phyloP scores from a whole-genome alignment of 2,797 vertebrate genomes.

The Sylvia borin region DNA sequence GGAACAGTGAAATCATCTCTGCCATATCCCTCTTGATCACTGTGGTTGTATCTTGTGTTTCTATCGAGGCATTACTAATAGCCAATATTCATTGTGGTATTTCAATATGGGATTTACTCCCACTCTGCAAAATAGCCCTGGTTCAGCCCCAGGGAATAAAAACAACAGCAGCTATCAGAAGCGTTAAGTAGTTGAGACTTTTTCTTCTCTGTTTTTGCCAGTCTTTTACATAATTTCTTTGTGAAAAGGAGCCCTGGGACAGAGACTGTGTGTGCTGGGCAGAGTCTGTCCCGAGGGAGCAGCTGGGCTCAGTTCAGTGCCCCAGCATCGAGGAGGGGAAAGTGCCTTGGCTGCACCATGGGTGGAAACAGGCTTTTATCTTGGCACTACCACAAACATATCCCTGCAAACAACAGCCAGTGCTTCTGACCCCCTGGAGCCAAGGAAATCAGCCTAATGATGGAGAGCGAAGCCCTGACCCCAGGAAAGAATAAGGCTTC shows the following conservation, averaged over 20 bases:
- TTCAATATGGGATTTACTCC: constrained; percentile 32
- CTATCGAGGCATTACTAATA: constrained; percentile 17
- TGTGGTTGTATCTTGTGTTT: constrained; percentile 30
- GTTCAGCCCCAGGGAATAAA: constrained; percentile 2
- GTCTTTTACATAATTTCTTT: not conserved
- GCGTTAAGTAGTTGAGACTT: not conserved
- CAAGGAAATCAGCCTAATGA: not conserved
- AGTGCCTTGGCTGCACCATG: not conserved
- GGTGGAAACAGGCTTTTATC: not conserved
- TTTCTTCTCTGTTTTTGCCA: not conserved
- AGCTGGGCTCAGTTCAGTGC: not conserved
- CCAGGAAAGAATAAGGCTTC: not conserved
- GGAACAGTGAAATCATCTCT: constrained; percentile 34
- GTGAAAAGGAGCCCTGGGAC: not conserved
- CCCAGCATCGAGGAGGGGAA: accelerated
- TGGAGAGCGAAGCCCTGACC: not conserved
- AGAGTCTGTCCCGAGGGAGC: not conserved
- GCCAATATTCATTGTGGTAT: constrained; percentile 28
- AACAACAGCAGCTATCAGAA: not conserved
- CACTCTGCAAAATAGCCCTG: not conserved
- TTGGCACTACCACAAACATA: not conserved
- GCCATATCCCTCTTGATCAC: constrained; percentile 2
- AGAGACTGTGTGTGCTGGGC: not conserved
- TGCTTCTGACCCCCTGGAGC: not conserved
- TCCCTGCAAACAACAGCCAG: not conserved